Evolutionary conservation across 2,888 invertebrate genomes (phyloP).

Genomic region (Kryphioiulus occultus): DNA sequence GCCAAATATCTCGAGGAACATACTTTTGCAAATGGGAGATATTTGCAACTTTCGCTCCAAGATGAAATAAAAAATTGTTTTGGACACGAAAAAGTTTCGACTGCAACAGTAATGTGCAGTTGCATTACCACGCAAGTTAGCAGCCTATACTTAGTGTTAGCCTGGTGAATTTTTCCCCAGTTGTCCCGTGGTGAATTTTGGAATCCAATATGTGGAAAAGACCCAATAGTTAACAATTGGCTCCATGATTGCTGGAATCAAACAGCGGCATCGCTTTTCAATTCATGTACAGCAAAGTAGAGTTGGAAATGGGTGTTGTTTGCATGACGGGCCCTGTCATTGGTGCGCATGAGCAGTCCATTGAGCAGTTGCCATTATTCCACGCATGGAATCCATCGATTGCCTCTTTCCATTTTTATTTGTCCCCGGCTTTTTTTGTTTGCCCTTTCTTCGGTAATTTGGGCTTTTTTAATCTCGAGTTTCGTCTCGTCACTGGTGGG

Average conservation of each 20-base stretch:
- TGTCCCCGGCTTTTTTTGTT: conserved; percentile 10
- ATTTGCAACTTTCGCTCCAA: not conserved
- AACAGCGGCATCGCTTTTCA: not conserved
- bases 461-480: conserved; percentile 31
- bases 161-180: not conserved
- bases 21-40: not conserved
- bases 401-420: conserved; percentile 10
- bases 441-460: conserved; percentile 30
- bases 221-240: not conserved
- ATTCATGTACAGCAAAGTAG: not conserved
- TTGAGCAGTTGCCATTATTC: conserved; percentile 31
- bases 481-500: conserved; percentile 9
- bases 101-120: not conserved
- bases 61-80: not conserved
- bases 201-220: not conserved
- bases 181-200: not conserved
- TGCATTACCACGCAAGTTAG: not conserved
- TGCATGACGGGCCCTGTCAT: not conserved
- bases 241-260: not conserved
- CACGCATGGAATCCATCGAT: conserved; percentile 31
- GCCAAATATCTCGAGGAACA: too few relatives aligned
- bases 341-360: conserved; percentile 3
- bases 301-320: not conserved
- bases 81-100: not conserved
- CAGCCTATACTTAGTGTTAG: not conserved